Base-by-base conservation (phyloP, 2,888 invertebrate genomes). In the Lymantria monacha region DNA sequence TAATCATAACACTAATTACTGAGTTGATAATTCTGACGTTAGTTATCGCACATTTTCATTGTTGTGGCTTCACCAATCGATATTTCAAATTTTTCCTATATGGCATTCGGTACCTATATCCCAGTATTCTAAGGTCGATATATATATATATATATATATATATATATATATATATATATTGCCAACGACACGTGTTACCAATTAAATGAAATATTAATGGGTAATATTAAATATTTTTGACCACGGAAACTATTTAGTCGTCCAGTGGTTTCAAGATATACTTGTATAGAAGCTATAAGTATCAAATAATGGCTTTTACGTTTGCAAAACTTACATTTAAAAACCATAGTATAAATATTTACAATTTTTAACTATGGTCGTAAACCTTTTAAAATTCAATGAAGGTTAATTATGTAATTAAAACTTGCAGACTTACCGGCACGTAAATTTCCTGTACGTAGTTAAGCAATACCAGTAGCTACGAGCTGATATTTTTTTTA, bases 401-500 rank as follows among this genome's bases (percentile, higher is more conserved):
- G 15, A 49, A 49, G 48, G 49, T 49, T 48, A 12, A 48, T 50
- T 38, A 41, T 43, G 42, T 60, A 49, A 48, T 48, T 47, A 53
- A 13, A 11, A 41, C 14, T 9, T 8, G 38, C 45, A 56, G 42
- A 56, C 38, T 42, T 50, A 3, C 33, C 48, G 53, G 51, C 56
- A 53, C 40, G 43, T 38, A 48, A 43, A 41, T 10, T 49, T 41
- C 22, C 37, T 51, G 40, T 46, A 42, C 3, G 42, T 57, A 50
- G 46, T 14, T 30, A 45, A 43, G 22, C n/a, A 36, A 53, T 55
- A 58, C 57, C 30, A 40, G 56, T 53, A 61, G 57, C 46, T 56
- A 59, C 42, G 41, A 60, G 62, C 46, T 51, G 51, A 58, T 46
- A 49, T 12, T 31, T 48, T 53, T 65, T 57, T 63, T 69, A 58